These are phyloP conservation scores for Argyrosomus japonicus DNA, from an alignment of 2,113 vertebrate genomes.

Conservation along the genomic window DNA sequence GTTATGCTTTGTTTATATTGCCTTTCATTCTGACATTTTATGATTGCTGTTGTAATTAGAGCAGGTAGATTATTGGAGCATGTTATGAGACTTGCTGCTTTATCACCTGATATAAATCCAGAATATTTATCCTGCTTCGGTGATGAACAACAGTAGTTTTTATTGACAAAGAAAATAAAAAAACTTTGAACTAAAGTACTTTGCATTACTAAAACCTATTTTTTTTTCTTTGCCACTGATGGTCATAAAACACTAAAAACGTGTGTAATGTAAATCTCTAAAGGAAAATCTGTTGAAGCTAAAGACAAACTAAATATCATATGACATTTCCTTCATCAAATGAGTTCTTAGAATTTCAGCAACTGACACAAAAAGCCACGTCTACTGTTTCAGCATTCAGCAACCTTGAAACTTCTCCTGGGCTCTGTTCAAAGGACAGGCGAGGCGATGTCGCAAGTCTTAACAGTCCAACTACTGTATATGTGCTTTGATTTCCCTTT, in stretches of 20 bases:
- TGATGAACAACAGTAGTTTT: constrained; percentile 77
- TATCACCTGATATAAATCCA: constrained; percentile 85
- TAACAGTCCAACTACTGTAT: constrained; percentile 46
- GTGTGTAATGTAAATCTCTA: background rate
- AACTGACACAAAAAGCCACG: background rate
- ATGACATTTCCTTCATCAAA: constrained; percentile 21
- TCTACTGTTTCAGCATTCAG: background rate
- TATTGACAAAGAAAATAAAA: constrained; percentile 77
- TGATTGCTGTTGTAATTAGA: constrained; percentile 85
- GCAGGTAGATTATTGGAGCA: constrained; percentile 83
- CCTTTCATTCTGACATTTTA: constrained; percentile 83
- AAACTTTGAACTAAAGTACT: constrained; percentile 33
- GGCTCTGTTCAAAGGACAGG: constrained; percentile 56
- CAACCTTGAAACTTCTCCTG: constrained; percentile 59
- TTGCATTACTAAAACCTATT: constrained; percentile 30
- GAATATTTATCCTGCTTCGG: constrained; percentile 81
- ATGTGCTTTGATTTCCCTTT: constrained; percentile 67
- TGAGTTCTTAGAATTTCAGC: constrained; percentile 27
- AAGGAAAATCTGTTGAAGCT: constrained; percentile 13
- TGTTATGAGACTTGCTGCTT: constrained; percentile 84
- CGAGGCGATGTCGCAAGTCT: constrained; percentile 47
- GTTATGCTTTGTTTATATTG: constrained; percentile 83
- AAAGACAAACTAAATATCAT: constrained; percentile 20
- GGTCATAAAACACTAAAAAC: constrained; percentile 8
- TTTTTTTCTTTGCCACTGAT: background rate